Evolutionary conservation across 2,888 invertebrate genomes (phyloP), one percentile per base, ranked within the genome.

Genomic region (Nysson spinosus): DNA sequence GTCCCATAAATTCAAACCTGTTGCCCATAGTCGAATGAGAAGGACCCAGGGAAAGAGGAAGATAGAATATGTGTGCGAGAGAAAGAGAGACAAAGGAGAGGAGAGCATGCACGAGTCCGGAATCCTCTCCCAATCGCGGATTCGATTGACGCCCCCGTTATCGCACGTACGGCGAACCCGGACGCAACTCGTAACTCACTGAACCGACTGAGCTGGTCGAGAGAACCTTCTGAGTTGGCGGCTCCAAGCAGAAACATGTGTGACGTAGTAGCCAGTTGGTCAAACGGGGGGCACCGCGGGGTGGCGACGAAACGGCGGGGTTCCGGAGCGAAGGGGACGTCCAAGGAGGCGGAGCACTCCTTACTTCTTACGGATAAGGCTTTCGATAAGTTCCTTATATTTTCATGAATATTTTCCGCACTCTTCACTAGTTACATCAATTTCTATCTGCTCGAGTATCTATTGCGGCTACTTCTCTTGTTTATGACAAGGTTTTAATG

Each of bases 1-100:
- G 83, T 85, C 85, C 85, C 86, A 86, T 87, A 86, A 87, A 87
- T 87, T 86, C 82, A 85, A 86, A 87, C 87, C 87, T 87, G 87
- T 87, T 87, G 86, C 86, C 84, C 77, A 58, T 75, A 75, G 74
- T 69, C 74, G 75, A 76, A 77, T 56, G 78, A 78, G 79, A 72
- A 72, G 75, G 73, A 73, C 70, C 64, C 64, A 66, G 69, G 55
- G 66, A 51, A 63, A 58, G 54, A 30, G 54, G 66, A 58, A 32
- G 54, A 51, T 62, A 58, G 46, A 46, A 3, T 7, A 2, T 14
- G 43, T 4, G 26, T 34, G 44, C 19, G 17, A 9, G 54, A 35
- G 50, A 54, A 56, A 51, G 62, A 47, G 30, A 56, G 46, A 57
- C 46, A 11, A 32, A 54, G 63, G 24, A 20, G 37, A 30, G 44